phyloP scores from a whole-genome alignment of 2,888 invertebrate genomes.

The Theretra japonica region DNA sequence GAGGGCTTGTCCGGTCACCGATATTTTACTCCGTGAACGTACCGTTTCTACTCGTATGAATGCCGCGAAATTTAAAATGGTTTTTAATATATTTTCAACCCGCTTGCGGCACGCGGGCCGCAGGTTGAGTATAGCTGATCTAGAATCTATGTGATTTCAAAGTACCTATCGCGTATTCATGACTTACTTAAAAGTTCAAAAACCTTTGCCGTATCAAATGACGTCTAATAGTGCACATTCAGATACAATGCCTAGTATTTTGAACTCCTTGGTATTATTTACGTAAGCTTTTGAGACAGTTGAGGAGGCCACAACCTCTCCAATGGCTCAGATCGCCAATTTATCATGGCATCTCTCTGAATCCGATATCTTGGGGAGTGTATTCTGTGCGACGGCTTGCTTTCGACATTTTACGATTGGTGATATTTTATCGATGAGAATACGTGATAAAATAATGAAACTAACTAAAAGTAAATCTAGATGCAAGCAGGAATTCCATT shows the following conservation, averaged over 20 bases:
- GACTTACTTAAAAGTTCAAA: neutral
- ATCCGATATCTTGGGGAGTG: conserved; percentile 33
- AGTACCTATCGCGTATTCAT: no score
- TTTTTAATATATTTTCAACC: no score
- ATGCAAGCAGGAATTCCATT: no score
- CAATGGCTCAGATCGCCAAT: conserved; percentile 59
- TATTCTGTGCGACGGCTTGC: neutral
- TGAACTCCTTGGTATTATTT: conserved; percentile 57
- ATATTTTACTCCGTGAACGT: no score
- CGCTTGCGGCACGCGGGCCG: no score
- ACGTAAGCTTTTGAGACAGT: conserved; percentile 68
- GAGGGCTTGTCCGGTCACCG: no score
- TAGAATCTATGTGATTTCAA: no score
- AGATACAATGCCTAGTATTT: conserved; percentile 6
- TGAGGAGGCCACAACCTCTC: conserved; percentile 59
- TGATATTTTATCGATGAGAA: neutral
- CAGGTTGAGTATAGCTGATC: no score
- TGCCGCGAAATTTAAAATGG: no score
- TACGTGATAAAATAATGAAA: neutral
- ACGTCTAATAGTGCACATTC: neutral
- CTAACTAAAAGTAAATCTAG: no score
- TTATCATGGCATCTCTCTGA: conserved; percentile 61
- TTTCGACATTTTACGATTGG: neutral
- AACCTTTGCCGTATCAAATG: conserved; percentile 6
- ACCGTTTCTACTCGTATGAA: no score